A percentile compares a stretch with the other conserved stretches of the same genome.
These are phyloP conservation scores for Epinotia nisella DNA, from an alignment of 2,888 invertebrate genomes.

Conservation along the genomic window DNA sequence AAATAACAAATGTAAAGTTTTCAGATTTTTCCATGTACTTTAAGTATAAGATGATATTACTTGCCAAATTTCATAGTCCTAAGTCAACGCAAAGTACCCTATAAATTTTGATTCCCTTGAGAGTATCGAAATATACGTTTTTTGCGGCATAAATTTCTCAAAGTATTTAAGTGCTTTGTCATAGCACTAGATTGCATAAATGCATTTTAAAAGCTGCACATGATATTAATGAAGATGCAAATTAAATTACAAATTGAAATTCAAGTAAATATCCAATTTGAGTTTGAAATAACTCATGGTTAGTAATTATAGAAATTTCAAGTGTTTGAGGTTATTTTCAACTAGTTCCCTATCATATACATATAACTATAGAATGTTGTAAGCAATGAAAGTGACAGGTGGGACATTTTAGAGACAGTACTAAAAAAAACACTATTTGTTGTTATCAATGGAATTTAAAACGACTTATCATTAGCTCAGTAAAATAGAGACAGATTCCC, in stretches of 20 bases:
- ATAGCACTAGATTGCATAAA: slow-evolving; percentile 21
- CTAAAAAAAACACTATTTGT: slow-evolving; percentile 6
- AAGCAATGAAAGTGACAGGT: slow-evolving; percentile 43
- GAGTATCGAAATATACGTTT: too few relatives aligned
- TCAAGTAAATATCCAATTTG: slow-evolving; percentile 16
- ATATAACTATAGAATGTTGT: slow-evolving; percentile 40
- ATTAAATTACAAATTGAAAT: not conserved
- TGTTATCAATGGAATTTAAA: slow-evolving; percentile 1
- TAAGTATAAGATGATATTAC: too few relatives aligned
- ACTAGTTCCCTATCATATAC: slow-evolving; percentile 36
- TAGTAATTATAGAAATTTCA: slow-evolving; percentile 7
- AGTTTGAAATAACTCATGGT: slow-evolving; percentile 10
- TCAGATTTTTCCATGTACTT: too few relatives aligned
- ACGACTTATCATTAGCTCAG: slow-evolving; percentile 40
- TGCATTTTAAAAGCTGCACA: slow-evolving; percentile 24
- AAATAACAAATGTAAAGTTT: too few relatives aligned
- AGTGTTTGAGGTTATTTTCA: slow-evolving; percentile 38
- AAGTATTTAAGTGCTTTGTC: slow-evolving; percentile 36
- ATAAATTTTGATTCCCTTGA: too few relatives aligned
- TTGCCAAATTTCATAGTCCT: too few relatives aligned
- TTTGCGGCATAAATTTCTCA: too few relatives aligned
- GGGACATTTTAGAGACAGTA: slow-evolving; percentile 23
- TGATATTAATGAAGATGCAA: not conserved
- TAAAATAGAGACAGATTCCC: slow-evolving; percentile 48
- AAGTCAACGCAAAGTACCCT: too few relatives aligned